phyloP scores from a whole-genome alignment of 2,888 invertebrate species.

The Eupithecia exiguata region DNA sequence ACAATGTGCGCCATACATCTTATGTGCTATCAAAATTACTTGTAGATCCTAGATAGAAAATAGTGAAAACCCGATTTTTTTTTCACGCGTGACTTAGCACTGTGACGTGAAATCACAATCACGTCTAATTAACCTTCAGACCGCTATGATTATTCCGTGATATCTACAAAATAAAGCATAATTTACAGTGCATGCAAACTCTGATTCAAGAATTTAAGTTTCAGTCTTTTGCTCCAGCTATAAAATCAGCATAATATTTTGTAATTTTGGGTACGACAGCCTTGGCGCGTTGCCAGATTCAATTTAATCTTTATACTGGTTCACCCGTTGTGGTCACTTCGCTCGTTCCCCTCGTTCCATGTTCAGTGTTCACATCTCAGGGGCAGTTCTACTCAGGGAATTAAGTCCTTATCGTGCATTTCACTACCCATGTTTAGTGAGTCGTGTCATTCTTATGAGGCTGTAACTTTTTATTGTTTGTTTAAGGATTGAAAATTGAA shows the following conservation, averaged over 20 bases:
- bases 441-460: background rate
- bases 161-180: slow-evolving; percentile 3
- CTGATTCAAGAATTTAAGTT: slow-evolving; percentile 31
- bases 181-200: slow-evolving; percentile 18
- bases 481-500: background rate
- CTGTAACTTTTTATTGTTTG: slow-evolving; percentile 7
- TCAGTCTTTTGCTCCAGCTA: slow-evolving; percentile 50
- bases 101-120: background rate
- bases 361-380: slow-evolving; percentile 56
- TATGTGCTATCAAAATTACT: too few relatives aligned
- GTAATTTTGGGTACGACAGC: slow-evolving; percentile 66
- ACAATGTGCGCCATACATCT: too few relatives aligned
- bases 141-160: too few relatives aligned
- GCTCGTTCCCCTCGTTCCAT: slow-evolving; percentile 55
- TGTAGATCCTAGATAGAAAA: too few relatives aligned
- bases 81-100: too few relatives aligned
- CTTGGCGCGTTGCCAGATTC: slow-evolving; percentile 71
- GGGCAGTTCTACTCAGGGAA: slow-evolving; percentile 55
- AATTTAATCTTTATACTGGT: slow-evolving; percentile 77
- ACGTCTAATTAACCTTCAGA: too few relatives aligned
- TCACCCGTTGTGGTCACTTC: slow-evolving; percentile 73
- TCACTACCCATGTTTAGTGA: slow-evolving; percentile 11
- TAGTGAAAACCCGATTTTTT: too few relatives aligned
- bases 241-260: slow-evolving; percentile 77
- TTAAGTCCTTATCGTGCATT: slow-evolving; percentile 58